Base-by-base conservation (phyloP, 2,888 invertebrate genomes). In the Apamea monoglypha region DNA sequence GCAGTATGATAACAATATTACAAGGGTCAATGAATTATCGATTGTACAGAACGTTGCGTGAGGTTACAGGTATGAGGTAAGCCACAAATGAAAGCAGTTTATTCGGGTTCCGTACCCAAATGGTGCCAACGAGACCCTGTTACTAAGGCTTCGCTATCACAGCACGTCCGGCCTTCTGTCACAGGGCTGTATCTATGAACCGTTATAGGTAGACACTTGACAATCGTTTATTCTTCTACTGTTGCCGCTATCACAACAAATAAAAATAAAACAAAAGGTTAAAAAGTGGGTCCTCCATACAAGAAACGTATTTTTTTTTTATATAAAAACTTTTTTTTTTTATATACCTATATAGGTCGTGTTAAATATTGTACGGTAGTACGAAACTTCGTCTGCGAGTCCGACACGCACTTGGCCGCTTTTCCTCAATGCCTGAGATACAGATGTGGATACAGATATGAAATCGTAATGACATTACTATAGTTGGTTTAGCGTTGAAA, bases 1-100 rank as follows among this genome's bases (percentile, higher is more conserved):
- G 66, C 78, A 40, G 40, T 84, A 80, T 74, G 72, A 72, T 70
- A 76, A 80, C 83, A 79, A 84, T 88, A 87, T 90, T 90, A 90
- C 87, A 91, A 89, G 91, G 93, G 92, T 93, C 93, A 94, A 92
- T 90, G 93, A 86, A 89, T 91, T 93, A 94, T 94, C 90, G 94
- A 94, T 93, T 92, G 81, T 66, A 53, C 12, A 67, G 83, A 76
- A 85, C 90, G 87, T 91, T 90, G 91, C 91, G 91, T 91, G 91
- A 82, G 88, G 82, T 71, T n/a, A 32, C 59, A 74, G 40, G 56
- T n/a, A n/a, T n/a, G 12, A 74, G 64, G 40, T 66, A 68, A n/a
- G 47, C 66, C n/a, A 47, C 63, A 68, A 72, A 78, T 40, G n/a
- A 76, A 77, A 40, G 44, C 67, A 70, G 66, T 63, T 76, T 84